Evolutionary conservation across 2,888 invertebrate genomes (phyloP).

Genomic region (Andrena marginata): DNA sequence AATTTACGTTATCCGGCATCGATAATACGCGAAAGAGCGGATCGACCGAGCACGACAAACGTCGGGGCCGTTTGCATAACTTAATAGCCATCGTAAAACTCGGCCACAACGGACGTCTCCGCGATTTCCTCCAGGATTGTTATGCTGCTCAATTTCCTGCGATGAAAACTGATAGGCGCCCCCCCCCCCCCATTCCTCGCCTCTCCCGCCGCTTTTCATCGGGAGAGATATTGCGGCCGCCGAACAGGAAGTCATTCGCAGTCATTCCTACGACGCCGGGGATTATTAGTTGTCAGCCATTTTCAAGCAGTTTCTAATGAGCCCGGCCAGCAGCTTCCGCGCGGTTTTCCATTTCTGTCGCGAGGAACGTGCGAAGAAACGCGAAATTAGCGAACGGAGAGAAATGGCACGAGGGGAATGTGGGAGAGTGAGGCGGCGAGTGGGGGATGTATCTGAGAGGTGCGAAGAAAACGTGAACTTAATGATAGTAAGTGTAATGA

Average conservation of each 20-base stretch:
- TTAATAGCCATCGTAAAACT: conserved; percentile 59
- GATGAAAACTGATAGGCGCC: conserved; percentile 6
- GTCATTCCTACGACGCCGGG: neutral
- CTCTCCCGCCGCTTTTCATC: neutral
- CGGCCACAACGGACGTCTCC: conserved; percentile 37
- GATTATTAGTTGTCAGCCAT: neutral
- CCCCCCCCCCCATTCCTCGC: neutral
- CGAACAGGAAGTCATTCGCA: neutral
- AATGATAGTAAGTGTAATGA: too few species aligned
- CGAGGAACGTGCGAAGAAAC: neutral
- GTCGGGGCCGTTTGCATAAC: conserved; percentile 60
- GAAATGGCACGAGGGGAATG: neutral
- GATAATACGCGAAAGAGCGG: conserved; percentile 49
- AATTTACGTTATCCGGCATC: conserved; percentile 53
- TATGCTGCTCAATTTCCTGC: conserved; percentile 41
- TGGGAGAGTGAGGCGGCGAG: too few species aligned
- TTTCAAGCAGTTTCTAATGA: neutral
- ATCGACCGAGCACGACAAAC: conserved; percentile 43
- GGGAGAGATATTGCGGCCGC: neutral
- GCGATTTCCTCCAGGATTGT: conserved; percentile 53
- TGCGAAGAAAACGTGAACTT: too few species aligned
- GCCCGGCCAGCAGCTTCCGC: too few species aligned
- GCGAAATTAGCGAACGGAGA: neutral
- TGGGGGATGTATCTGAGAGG: too few species aligned
- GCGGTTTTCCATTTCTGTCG: neutral